Evolutionary conservation across 2,797 vertebrate species (phyloP).

Genomic region (Morelia viridis): DNA sequence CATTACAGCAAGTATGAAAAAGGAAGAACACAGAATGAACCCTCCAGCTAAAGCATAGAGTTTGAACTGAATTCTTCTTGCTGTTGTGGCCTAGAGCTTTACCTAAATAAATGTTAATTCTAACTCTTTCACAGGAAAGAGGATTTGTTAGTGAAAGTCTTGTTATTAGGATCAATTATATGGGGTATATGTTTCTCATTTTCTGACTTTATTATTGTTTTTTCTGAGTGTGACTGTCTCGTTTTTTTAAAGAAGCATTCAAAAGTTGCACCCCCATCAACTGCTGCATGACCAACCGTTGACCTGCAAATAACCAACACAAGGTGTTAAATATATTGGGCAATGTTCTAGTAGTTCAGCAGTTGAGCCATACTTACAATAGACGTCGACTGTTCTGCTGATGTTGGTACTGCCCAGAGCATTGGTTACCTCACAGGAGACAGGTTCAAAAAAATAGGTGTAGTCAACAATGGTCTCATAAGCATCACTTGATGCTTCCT

Average conservation of each 20-base stretch:
- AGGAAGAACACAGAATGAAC: neutral
- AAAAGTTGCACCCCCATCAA: neutral
- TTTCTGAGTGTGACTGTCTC: neutral
- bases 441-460: constrained; percentile 92
- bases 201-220: neutral
- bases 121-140: neutral
- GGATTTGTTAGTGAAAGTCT: neutral
- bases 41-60: neutral
- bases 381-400: constrained; percentile 95
- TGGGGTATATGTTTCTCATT: neutral
- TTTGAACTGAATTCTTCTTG: neutral
- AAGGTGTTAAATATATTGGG: neutral
- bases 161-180: neutral
- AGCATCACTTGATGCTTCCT: constrained; percentile 88
- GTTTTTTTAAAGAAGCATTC: neutral
- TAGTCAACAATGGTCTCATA: constrained; percentile 94
- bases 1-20: neutral
- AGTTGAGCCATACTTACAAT: constrained; percentile 83
- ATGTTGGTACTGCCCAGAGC: constrained; percentile 94
- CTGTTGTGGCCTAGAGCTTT: neutral
- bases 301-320: accelerated
- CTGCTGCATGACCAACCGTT: neutral
- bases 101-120: neutral
- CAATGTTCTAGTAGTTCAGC: neutral
- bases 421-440: constrained; percentile 97